phyloP scores from a whole-genome alignment of 1,140 invertebrate species.

The Lepeophtheirus salmonis region DNA sequence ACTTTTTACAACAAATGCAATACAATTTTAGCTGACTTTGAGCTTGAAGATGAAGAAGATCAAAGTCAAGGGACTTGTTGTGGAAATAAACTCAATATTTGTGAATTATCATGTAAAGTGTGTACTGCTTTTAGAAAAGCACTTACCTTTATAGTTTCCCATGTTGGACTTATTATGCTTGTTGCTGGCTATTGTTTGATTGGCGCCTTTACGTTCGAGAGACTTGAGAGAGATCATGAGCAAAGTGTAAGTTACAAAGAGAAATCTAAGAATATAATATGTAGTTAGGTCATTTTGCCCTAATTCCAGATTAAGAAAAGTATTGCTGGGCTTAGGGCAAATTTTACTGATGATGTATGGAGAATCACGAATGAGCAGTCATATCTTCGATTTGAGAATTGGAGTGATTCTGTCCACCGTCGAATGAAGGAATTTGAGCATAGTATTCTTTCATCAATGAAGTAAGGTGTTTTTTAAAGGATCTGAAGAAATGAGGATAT shows the following conservation, averaged over 20 bases:
- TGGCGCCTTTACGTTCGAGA: neutral
- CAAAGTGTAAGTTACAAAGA: neutral
- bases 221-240: conserved; percentile 1
- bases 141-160: neutral
- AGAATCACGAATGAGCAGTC: neutral
- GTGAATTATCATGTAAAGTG: too few species aligned
- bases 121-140: too few species aligned
- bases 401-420: neutral
- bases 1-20: too few species aligned
- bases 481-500: neutral
- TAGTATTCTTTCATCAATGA: neutral
- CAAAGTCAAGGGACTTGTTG: too few species aligned
- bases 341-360: conserved; percentile 6
- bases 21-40: too few species aligned
- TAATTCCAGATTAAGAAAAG: conserved; percentile 3
- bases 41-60: too few species aligned
- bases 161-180: conserved; percentile 2
- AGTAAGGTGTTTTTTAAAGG: neutral
- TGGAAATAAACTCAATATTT: too few species aligned
- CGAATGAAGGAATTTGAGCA: neutral
- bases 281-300: neutral
- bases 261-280: neutral
- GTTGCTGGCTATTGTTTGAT: neutral
- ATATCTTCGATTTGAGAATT: neutral
- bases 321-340: neutral